Conservation (phyloP, 2,888 invertebrate genomes). For the Tanypteryx hageni region DNA sequence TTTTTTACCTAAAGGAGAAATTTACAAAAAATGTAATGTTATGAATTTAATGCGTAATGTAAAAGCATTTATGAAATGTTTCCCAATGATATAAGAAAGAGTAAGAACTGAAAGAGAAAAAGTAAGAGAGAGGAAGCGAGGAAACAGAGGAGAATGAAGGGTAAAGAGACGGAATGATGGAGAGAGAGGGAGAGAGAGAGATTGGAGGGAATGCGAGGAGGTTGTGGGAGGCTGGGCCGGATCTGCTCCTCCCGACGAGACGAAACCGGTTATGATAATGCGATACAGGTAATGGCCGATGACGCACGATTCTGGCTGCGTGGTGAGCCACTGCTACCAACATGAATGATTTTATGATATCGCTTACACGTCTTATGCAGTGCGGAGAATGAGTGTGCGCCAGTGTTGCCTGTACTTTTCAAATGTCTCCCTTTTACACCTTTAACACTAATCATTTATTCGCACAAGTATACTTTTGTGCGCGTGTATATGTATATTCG, state of each 20-base stretch:
- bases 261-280: constrained; percentile 62
- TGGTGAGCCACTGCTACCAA: constrained; percentile 59
- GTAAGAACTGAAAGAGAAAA: background rate
- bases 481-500: no score
- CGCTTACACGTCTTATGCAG: background rate
- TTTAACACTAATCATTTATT: no score
- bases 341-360: constrained; percentile 44
- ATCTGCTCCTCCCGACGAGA: constrained; percentile 27
- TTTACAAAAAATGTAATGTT: background rate
- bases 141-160: constrained; percentile 22
- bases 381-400: background rate
- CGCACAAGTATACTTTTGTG: no score
- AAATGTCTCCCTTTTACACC: background rate
- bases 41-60: no score
- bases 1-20: background rate
- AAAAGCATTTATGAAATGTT: no score
- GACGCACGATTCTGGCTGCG: constrained; percentile 60
- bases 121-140: background rate
- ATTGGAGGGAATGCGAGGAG: constrained; percentile 53
- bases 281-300: constrained; percentile 64
- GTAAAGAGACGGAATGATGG: background rate
- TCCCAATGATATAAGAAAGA: no score
- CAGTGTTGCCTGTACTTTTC: constrained; percentile 7
- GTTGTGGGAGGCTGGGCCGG: constrained; percentile 58
- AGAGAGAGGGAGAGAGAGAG: constrained; percentile 9